These are phyloP conservation scores for Hoplostethus mediterraneus DNA, from an alignment of 2,797 vertebrate species.

Conservation along the genomic window DNA sequence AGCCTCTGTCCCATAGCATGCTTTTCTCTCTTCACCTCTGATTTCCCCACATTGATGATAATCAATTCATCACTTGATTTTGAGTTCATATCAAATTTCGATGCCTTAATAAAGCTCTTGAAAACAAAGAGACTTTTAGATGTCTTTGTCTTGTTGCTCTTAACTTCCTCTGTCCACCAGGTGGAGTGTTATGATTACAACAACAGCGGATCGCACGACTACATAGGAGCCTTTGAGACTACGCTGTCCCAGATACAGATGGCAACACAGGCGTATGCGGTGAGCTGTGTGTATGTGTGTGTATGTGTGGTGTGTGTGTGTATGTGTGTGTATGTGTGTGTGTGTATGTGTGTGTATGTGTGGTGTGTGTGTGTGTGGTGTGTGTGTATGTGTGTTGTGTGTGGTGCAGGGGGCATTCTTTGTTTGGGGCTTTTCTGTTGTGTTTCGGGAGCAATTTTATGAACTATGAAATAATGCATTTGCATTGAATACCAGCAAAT, in stretches of 20 bases:
- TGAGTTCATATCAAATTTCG: neutral
- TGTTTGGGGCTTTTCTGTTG: too few species aligned
- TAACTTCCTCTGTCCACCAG: conserved; percentile 73
- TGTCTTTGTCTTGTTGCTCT: conserved; percentile 8
- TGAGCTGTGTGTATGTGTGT: conserved; percentile 73
- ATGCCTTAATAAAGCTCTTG: neutral
- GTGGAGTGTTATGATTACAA: conserved; percentile 96
- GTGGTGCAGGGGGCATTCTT: neutral
- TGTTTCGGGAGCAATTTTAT: too few species aligned
- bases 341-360: too few species aligned
- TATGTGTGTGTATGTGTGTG: neutral
- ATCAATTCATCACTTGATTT: neutral
- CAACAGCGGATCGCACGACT: conserved; percentile 92
- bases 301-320: neutral
- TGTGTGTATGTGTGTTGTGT: too few species aligned
- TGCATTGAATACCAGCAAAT: too few species aligned
- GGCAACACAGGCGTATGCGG: conserved; percentile 86
- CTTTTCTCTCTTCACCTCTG: conserved; percentile 30
- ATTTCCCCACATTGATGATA: neutral
- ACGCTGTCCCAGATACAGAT: conserved; percentile 90
- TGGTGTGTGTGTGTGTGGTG: too few species aligned
- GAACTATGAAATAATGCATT: too few species aligned
- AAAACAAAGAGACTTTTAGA: neutral
- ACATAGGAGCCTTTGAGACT: conserved; percentile 92
- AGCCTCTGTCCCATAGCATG: conserved; percentile 43